Evolutionary conservation across 2,888 invertebrate genomes (phyloP), one percentile per base, ranked within the genome.

Genomic region (Agrochola circellaris): DNA sequence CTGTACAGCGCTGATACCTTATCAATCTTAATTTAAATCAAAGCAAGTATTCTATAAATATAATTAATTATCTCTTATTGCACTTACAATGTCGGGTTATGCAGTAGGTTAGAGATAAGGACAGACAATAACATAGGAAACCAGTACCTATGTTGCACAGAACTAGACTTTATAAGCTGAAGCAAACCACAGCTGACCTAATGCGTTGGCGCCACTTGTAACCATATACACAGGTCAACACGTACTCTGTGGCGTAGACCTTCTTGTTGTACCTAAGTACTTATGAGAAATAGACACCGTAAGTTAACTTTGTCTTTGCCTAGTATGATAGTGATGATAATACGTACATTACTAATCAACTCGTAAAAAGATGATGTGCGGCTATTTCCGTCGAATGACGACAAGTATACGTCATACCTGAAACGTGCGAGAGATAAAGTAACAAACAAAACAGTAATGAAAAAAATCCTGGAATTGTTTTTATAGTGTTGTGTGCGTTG

Each of bases 141-240:
- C 85, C 67, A 71, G 54, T 80, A n/a, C n/a, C n/a, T n/a, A 75
- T 56, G 66, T 75, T 62, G 54, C 61, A 34, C 23, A 61, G 42
- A 81, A 71, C 70, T 81, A 48, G 54, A 73, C 67, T 42, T 77
- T 15, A 45, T 45, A 56, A 45, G 65, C n/a, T 56, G 73, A 60
- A 66, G 42, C 45, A 65, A 82, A 83, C 86, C 86, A 83, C 83
- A 83, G 62, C 13, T 62, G 78, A 72, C 60, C 70, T 73, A 74
- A 78, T 60, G 73, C 66, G 77, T 70, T 76, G 84, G 81, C 84
- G 82, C 86, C 86, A 82, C 61, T 85, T 77, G 82, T 81, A 85
- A 85, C 72, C 56, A 66, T 72, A 85, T 60, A 70, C 82, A 66
- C 76, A 84, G 68, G 56, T 70, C 74, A 70, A 48, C 73, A 69